phyloP scores from a whole-genome alignment of 2,888 invertebrate genomes.

The Agrilus mali region DNA sequence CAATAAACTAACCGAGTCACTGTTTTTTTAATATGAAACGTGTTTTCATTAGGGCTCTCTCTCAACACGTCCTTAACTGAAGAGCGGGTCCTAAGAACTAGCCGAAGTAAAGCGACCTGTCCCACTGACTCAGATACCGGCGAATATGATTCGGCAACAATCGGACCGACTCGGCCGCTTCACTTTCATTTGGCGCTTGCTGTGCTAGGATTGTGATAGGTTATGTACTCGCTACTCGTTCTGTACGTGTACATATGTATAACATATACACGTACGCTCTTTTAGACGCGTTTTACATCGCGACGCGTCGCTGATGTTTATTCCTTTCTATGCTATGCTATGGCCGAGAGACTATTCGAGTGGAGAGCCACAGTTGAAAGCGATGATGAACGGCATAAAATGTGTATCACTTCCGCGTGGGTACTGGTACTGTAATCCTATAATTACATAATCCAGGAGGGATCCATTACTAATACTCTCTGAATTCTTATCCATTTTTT shows the following conservation, averaged over 20 bases:
- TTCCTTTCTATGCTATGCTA: background rate
- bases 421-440: too few species aligned
- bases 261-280: too few species aligned
- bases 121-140: constrained; percentile 55
- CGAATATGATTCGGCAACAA: constrained; percentile 18
- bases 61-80: constrained; percentile 15
- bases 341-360: background rate
- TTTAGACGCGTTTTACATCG: too few species aligned
- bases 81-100: constrained; percentile 40
- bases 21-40: too few species aligned
- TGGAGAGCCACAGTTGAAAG: too few species aligned
- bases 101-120: constrained; percentile 31
- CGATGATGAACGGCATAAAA: too few species aligned
- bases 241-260: too few species aligned
- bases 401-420: too few species aligned
- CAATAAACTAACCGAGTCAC: too few species aligned
- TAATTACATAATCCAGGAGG: too few species aligned
- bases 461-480: too few species aligned
- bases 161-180: constrained; percentile 36
- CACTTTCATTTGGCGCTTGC: constrained; percentile 31
- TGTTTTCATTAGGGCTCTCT: background rate
- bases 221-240: constrained; percentile 22
- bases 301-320: background rate
- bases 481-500: too few species aligned
- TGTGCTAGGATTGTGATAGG: constrained; percentile 28